phyloP scores from a whole-genome alignment of 2,797 vertebrate species.

The Odontamblyopus rebecca region DNA sequence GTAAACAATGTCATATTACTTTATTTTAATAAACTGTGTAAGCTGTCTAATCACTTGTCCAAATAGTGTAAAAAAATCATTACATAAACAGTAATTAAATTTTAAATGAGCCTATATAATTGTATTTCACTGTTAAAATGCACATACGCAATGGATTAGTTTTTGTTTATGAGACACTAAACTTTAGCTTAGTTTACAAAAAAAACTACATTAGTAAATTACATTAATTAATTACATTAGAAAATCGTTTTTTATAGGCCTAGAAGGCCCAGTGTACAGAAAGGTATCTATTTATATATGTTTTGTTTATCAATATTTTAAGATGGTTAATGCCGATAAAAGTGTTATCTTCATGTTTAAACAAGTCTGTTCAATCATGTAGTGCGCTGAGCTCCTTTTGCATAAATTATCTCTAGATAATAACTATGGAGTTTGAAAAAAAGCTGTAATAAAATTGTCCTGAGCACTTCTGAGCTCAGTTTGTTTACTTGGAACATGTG shows the following conservation, averaged over 20 bases:
- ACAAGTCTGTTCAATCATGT: not conserved
- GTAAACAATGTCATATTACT: not conserved
- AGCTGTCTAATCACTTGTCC: not conserved
- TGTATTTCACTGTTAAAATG: too few species aligned
- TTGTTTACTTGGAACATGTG: slow-evolving; percentile 84
- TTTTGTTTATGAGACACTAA: not conserved
- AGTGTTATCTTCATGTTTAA: not conserved
- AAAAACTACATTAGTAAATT: not conserved
- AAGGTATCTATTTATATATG: too few species aligned
- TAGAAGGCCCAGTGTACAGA: too few species aligned
- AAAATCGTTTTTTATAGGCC: too few species aligned
- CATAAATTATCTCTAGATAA: not conserved
- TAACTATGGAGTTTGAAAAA: not conserved
- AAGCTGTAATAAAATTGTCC: slow-evolving; percentile 23
- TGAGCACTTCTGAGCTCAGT: slow-evolving; percentile 51
- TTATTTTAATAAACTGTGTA: not conserved
- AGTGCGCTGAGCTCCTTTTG: not conserved
- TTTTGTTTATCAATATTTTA: too few species aligned
- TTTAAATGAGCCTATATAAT: too few species aligned
- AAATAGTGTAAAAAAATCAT: too few species aligned
- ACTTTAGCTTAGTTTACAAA: not conserved
- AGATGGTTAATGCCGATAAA: not conserved
- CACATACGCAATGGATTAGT: not conserved
- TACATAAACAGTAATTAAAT: too few species aligned
- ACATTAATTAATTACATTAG: too few species aligned